These are phyloP conservation scores for Crematogaster levior DNA, from an alignment of 2,888 invertebrate species.

Conservation along the genomic window DNA sequence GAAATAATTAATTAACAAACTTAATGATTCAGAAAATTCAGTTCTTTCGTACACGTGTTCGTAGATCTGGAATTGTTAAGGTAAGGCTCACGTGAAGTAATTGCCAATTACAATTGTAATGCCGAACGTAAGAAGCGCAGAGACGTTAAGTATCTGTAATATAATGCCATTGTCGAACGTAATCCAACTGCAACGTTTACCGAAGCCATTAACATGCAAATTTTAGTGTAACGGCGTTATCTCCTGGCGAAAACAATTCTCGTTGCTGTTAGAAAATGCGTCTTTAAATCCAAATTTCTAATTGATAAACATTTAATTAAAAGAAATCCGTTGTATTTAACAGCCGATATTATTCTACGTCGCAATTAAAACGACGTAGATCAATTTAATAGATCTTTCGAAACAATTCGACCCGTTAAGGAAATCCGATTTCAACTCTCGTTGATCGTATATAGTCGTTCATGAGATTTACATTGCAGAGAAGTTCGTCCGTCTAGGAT, in stretches of 20 bases:
- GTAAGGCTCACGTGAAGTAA: conserved; percentile 35
- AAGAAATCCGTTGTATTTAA: conserved; percentile 16
- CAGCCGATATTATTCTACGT: conserved; percentile 22
- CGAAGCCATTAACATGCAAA: conserved; percentile 45
- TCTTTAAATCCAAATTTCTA: conserved; percentile 29
- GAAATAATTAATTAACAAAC: neutral
- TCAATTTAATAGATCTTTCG: conserved; percentile 38
- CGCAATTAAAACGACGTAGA: conserved; percentile 37
- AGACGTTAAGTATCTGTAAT: conserved; percentile 42
- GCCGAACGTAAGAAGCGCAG: conserved; percentile 14
- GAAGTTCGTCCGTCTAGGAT: conserved; percentile 17
- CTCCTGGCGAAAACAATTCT: conserved; percentile 19
- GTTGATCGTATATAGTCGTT: conserved; percentile 38
- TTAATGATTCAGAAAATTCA: neutral
- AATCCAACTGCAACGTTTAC: conserved; percentile 44
- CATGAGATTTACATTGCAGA: conserved; percentile 47
- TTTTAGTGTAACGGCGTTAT: conserved; percentile 18
- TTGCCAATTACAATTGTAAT: conserved; percentile 37
- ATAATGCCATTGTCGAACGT: conserved; percentile 36
- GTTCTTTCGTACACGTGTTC: neutral
- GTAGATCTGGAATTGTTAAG: neutral
- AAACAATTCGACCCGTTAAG: conserved; percentile 31
- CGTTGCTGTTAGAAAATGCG: conserved; percentile 6
- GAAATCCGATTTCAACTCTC: conserved; percentile 41
- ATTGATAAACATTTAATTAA: conserved; percentile 46